phyloP scores from a whole-genome alignment of 2,797 vertebrate genomes.

The Danio aesculapii region DNA sequence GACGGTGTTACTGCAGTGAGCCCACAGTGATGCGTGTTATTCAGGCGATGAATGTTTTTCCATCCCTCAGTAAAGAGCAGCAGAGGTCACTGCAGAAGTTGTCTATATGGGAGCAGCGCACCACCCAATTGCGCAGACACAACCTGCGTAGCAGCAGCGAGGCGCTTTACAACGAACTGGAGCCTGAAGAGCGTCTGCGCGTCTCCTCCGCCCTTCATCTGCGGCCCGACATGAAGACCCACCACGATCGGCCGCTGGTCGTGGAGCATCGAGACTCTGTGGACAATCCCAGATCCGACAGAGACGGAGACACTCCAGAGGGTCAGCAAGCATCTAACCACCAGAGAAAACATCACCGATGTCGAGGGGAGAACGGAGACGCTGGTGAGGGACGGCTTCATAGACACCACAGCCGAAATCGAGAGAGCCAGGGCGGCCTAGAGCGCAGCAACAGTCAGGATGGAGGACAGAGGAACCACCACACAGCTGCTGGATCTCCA shows the following conservation, averaged over 20 bases:
- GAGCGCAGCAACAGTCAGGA: conserved; percentile 73
- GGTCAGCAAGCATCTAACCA: conserved; percentile 61
- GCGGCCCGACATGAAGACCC: conserved; percentile 93
- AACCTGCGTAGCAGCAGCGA: conserved; percentile 91
- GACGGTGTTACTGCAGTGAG: conserved; percentile 18
- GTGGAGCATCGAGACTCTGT: conserved; percentile 79
- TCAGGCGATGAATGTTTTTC: conserved; percentile 14
- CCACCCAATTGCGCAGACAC: conserved; percentile 92
- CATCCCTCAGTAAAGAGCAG: conserved; percentile 86
- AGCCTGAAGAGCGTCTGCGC: conserved; percentile 88
- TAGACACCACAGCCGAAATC: conserved; percentile 83
- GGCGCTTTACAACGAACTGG: conserved; percentile 92
- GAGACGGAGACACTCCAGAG: conserved; percentile 51
- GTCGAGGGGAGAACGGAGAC: conserved; percentile 78
- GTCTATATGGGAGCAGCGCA: conserved; percentile 97
- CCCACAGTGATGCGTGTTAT: background rate
- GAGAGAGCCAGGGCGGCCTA: conserved; percentile 74
- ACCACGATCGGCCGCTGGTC: conserved; percentile 91
- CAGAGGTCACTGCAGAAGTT: conserved; percentile 87
- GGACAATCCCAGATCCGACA: conserved; percentile 55
- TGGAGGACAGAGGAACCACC: conserved; percentile 67
- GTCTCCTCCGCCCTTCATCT: conserved; percentile 87
- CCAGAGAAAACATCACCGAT: conserved; percentile 81
- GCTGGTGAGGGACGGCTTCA: conserved; percentile 73
- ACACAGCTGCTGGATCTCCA: conserved; percentile 64